A percentile compares a stretch with the other conserved stretches of the same genome.
These are phyloP conservation scores for Drosophila aldrichi DNA, from an alignment of 2,888 invertebrate genomes.

Conservation along the genomic window DNA sequence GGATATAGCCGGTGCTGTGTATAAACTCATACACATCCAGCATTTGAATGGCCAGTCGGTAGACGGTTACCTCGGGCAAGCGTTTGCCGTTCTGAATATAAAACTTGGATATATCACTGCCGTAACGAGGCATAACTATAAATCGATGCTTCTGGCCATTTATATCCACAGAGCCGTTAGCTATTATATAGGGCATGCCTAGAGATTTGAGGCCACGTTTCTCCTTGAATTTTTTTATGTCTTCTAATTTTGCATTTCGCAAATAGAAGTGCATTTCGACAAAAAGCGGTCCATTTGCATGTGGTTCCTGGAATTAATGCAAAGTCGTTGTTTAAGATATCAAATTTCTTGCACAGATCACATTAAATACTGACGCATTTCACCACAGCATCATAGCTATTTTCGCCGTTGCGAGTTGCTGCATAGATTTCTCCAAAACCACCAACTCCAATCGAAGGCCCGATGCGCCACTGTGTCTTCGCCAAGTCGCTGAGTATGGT, in stretches of 20 bases:
- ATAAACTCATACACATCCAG: slow-evolving; percentile 96
- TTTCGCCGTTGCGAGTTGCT: slow-evolving; percentile 88
- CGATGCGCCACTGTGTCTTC: slow-evolving; percentile 94
- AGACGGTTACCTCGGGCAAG: slow-evolving; percentile 91
- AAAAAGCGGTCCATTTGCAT: slow-evolving; percentile 96
- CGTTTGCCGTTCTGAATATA: slow-evolving; percentile 89
- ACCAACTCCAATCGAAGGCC: slow-evolving; percentile 94
- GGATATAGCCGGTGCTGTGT: slow-evolving; percentile 95
- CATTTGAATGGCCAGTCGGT: slow-evolving; percentile 93
- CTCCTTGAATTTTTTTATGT: slow-evolving; percentile 87
- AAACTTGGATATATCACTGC: slow-evolving; percentile 92
- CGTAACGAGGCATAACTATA: slow-evolving; percentile 95
- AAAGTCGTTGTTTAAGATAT: background rate
- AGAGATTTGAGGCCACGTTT: slow-evolving; percentile 88
- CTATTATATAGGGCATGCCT: slow-evolving; percentile 94
- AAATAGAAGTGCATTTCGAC: slow-evolving; percentile 97
- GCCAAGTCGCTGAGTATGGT: slow-evolving; percentile 91
- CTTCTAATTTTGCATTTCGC: slow-evolving; percentile 89
- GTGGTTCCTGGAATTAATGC: slow-evolving; percentile 90
- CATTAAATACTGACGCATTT: slow-evolving; percentile 90
- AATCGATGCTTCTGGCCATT: slow-evolving; percentile 94
- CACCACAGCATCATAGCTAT: slow-evolving; percentile 89
- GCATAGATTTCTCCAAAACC: slow-evolving; percentile 98
- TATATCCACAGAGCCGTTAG: slow-evolving; percentile 92
- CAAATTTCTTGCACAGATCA: background rate